Evolutionary conservation across 2,888 invertebrate genomes (phyloP).

Genomic region (Chrysotoxum bicinctum): DNA sequence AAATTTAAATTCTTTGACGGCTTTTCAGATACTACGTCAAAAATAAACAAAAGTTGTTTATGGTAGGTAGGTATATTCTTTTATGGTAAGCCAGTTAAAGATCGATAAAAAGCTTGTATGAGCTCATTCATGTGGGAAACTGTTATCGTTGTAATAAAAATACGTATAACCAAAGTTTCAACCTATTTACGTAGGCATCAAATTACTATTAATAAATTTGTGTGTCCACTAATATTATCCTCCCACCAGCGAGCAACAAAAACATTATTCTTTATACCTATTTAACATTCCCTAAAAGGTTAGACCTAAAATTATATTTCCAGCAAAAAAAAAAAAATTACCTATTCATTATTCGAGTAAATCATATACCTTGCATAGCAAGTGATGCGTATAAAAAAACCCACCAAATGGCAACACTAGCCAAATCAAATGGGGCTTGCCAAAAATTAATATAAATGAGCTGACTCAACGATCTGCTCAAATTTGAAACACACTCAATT

Average conservation of each 20-base stretch:
- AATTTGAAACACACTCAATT: conserved; percentile 30
- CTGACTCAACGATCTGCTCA: not conserved
- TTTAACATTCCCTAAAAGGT: not conserved
- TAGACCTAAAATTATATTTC: not conserved
- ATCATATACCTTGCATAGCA: not conserved
- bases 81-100: too few relatives aligned
- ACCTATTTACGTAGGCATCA: not conserved
- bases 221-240: not conserved
- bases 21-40: too few relatives aligned
- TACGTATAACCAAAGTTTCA: not conserved
- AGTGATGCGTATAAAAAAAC: not conserved
- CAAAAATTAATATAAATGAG: not conserved
- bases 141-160: not conserved
- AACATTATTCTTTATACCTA: not conserved
- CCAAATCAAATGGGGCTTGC: not conserved
- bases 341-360: not conserved
- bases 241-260: not conserved
- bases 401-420: conserved; percentile 16
- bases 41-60: too few relatives aligned
- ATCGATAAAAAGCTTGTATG: too few relatives aligned
- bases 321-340: not conserved
- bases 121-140: not conserved
- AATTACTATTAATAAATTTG: not conserved
- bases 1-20: too few relatives aligned
- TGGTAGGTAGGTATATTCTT: too few relatives aligned